Conservation (phyloP, 1,140 invertebrate genomes). For the Thaumetopoea pityocampa region DNA sequence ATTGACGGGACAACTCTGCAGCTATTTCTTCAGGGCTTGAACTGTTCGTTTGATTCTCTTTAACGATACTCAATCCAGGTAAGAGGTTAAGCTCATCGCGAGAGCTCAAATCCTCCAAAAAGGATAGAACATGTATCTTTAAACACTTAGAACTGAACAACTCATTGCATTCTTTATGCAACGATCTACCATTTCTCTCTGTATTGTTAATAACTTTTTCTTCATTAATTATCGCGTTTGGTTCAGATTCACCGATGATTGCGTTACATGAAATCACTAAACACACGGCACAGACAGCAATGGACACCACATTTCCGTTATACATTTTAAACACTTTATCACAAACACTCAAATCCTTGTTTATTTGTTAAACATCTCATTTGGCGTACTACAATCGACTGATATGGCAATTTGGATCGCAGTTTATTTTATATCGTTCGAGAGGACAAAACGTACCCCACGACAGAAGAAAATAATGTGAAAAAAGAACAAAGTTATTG, state of each 20-base stretch:
- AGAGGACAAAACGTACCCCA: no score
- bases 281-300: constrained; percentile 31
- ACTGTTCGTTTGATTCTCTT: constrained; percentile 77
- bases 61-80: constrained; percentile 83
- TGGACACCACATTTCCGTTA: constrained; percentile 30
- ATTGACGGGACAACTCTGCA: constrained; percentile 84
- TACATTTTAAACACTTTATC: constrained; percentile 48
- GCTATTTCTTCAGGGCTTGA: constrained; percentile 80
- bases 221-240: constrained; percentile 21
- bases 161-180: constrained; percentile 58
- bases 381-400: constrained; percentile 31
- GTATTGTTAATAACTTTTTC: constrained; percentile 34
- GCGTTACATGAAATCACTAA: constrained; percentile 19
- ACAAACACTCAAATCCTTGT: constrained; percentile 18
- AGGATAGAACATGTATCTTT: constrained; percentile 85
- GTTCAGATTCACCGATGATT: constrained; percentile 27
- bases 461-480: constrained; percentile 25
- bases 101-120: constrained; percentile 81
- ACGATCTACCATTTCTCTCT: constrained; percentile 43
- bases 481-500: constrained; percentile 56
- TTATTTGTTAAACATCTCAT: constrained; percentile 38
- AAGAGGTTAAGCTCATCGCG: constrained; percentile 65
- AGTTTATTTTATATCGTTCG: constrained; percentile 58
- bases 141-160: constrained; percentile 82
- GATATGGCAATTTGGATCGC: constrained; percentile 29